phyloP scores from a whole-genome alignment of 1,140 invertebrate species.

The Charaxes varanes region DNA sequence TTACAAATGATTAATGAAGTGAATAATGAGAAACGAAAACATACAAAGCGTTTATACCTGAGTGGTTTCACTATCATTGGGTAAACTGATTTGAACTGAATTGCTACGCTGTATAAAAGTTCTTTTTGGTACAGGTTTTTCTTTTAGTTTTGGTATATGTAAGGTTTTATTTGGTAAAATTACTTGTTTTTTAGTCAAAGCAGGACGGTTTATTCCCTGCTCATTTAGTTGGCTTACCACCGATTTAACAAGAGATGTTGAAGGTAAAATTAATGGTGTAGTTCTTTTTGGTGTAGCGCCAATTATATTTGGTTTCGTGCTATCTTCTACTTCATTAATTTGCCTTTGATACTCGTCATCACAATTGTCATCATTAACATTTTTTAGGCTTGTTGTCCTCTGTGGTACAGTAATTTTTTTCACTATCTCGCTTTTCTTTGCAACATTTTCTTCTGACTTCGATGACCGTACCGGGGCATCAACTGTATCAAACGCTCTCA shows the following conservation, averaged over 20 bases:
- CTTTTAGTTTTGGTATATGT: slow-evolving; percentile 64
- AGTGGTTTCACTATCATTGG: slow-evolving; percentile 41
- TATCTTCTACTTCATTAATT: slow-evolving; percentile 26
- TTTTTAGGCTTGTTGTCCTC: slow-evolving; percentile 18
- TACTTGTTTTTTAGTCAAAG: slow-evolving; percentile 44
- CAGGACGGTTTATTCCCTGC: slow-evolving; percentile 47
- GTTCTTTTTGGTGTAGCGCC: slow-evolving; percentile 59
- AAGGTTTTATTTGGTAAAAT: slow-evolving; percentile 55
- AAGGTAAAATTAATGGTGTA: slow-evolving; percentile 40
- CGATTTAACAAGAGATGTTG: slow-evolving; percentile 58
- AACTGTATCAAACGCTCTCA: slow-evolving; percentile 41
- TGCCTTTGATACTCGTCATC: slow-evolving; percentile 27
- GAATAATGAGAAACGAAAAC: slow-evolving; percentile 35
- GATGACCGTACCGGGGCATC: slow-evolving; percentile 53
- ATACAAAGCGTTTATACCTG: slow-evolving; percentile 63
- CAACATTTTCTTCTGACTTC: slow-evolving; percentile 56
- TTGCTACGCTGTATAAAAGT: slow-evolving; percentile 53
- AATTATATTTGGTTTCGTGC: slow-evolving; percentile 57
- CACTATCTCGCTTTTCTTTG: slow-evolving; percentile 25
- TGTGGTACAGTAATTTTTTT: slow-evolving; percentile 16
- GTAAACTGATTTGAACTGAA: slow-evolving; percentile 53
- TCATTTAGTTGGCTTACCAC: slow-evolving; percentile 57
- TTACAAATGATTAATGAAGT: slow-evolving; percentile 24
- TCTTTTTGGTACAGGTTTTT: slow-evolving; percentile 65
- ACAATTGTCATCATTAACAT: slow-evolving; percentile 17